phyloP scores from a whole-genome alignment of 2,113 vertebrate genomes.

The Saiga tatarica region DNA sequence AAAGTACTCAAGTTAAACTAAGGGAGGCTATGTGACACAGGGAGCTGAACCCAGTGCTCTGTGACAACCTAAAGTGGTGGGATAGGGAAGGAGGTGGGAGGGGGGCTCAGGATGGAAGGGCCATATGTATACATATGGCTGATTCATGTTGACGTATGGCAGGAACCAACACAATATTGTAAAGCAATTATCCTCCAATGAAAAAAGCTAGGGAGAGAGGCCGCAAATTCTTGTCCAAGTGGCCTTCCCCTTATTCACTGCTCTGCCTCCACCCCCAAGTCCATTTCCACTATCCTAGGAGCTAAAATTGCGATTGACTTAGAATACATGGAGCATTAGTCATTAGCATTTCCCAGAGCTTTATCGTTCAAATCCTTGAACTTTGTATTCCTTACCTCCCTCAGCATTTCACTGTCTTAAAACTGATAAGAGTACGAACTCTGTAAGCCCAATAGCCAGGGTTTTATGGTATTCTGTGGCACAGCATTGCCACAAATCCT shows the following conservation, averaged over 20 bases:
- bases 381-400: not conserved
- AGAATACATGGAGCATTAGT: not conserved
- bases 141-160: not conserved
- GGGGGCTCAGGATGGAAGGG: not conserved
- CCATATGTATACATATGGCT: not conserved
- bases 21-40: not conserved
- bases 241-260: not conserved
- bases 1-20: not conserved
- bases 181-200: not conserved
- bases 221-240: not conserved
- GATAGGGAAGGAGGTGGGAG: not conserved
- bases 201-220: not conserved
- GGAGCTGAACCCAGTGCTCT: not conserved
- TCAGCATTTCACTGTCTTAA: slow-evolving; percentile 40
- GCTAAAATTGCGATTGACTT: not conserved
- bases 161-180: not conserved
- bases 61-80: not conserved
- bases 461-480: not conserved
- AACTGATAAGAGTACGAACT: not conserved
- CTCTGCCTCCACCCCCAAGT: not conserved
- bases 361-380: not conserved
- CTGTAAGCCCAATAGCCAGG: slow-evolving; percentile 4
- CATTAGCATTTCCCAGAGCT: not conserved
- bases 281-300: not conserved
- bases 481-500: not conserved